These are phyloP conservation scores for Cantharis rufa DNA, from an alignment of 2,888 invertebrate species.

Conservation along the genomic window DNA sequence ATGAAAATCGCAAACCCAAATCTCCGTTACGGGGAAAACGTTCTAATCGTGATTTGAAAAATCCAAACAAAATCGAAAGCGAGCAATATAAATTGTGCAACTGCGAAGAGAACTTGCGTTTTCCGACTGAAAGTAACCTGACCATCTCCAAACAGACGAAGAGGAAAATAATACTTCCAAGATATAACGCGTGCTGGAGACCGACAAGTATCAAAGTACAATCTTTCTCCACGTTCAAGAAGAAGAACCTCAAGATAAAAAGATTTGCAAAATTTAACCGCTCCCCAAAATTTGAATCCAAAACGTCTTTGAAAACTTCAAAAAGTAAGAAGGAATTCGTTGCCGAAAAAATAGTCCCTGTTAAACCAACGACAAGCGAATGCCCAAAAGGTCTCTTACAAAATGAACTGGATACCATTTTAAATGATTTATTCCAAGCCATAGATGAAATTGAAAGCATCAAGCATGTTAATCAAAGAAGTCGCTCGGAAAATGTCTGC, in stretches of 20 bases:
- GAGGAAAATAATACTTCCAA: neutral
- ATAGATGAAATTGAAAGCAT: neutral
- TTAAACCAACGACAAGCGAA: neutral
- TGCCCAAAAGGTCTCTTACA: neutral
- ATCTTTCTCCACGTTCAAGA: neutral
- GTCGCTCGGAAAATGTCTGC: neutral
- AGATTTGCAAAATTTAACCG: neutral
- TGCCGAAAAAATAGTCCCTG: neutral
- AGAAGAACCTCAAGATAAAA: neutral
- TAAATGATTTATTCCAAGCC: neutral
- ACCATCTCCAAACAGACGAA: neutral
- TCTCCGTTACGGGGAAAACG: neutral
- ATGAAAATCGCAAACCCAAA: neutral
- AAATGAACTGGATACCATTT: neutral
- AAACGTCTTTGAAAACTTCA: neutral
- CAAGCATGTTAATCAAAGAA: neutral
- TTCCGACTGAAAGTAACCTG: neutral
- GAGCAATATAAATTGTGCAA: neutral
- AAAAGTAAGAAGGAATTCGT: neutral
- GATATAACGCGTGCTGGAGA: neutral
- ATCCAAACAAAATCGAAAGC: neutral
- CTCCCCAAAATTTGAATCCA: neutral
- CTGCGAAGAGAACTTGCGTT: neutral
- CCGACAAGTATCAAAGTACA: neutral
- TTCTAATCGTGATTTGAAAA: neutral